A percentile compares a stretch with the other conserved stretches of the same genome.
phyloP scores from a whole-genome alignment of 2,888 invertebrate genomes.

The Dasysyrphus albostriatus region DNA sequence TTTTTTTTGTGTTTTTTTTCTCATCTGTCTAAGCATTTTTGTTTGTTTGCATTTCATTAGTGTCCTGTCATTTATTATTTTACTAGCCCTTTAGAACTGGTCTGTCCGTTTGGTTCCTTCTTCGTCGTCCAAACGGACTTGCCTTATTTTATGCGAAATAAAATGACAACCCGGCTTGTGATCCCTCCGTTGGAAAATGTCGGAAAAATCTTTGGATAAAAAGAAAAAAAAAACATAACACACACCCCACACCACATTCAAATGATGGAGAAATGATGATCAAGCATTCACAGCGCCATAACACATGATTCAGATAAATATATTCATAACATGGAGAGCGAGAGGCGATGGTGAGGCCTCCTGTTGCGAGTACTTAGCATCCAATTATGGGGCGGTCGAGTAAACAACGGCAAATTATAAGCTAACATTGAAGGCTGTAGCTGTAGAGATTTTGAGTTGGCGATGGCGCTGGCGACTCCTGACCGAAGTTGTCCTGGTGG shows the following conservation, averaged over 20 bases:
- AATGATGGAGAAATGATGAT: slow-evolving; percentile 52
- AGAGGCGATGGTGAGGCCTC: slow-evolving; percentile 32
- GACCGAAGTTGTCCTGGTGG: slow-evolving; percentile 9
- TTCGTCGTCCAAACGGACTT: background rate
- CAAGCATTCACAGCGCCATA: slow-evolving; percentile 32
- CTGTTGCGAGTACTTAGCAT: slow-evolving; percentile 79
- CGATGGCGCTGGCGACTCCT: background rate
- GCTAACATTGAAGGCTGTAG: slow-evolving; percentile 76
- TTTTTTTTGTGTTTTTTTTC: slow-evolving; percentile 23
- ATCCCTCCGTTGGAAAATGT: slow-evolving; percentile 47
- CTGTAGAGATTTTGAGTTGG: slow-evolving; percentile 48
- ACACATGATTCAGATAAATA: background rate
- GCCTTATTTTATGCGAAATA: slow-evolving; percentile 43
- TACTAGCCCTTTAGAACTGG: slow-evolving; percentile 4
- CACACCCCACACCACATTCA: slow-evolving; percentile 1
- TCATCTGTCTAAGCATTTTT: slow-evolving; percentile 69
- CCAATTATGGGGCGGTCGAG: slow-evolving; percentile 80
- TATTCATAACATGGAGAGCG: background rate
- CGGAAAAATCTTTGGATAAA: slow-evolving; percentile 31
- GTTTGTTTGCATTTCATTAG: slow-evolving; percentile 75
- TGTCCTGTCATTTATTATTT: slow-evolving; percentile 68
- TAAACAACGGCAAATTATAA: slow-evolving; percentile 81
- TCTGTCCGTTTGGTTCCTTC: background rate
- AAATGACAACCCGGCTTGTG: slow-evolving; percentile 63
- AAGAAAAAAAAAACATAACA: slow-evolving; percentile 45